These are phyloP conservation scores for Formica exsecta DNA, from an alignment of 1,140 invertebrate species.

Conservation along the genomic window DNA sequence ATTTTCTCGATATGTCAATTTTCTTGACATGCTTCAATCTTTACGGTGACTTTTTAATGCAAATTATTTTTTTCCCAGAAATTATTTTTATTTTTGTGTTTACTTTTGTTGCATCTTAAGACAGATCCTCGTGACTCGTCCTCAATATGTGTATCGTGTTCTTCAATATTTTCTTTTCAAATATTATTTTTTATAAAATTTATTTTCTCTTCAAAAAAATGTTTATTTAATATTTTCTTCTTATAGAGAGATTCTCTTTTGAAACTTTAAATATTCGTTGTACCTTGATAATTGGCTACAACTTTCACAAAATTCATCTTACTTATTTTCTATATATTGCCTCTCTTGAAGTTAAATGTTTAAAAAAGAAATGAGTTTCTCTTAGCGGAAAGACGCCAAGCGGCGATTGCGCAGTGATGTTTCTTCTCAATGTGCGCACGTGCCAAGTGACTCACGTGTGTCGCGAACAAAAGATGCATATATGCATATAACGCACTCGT, in stretches of 20 bases:
- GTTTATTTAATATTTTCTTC: neutral
- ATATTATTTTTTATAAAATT: constrained; percentile 3
- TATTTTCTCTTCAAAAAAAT: neutral
- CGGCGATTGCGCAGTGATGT: neutral
- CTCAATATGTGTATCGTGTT: too few species aligned
- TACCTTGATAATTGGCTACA: neutral
- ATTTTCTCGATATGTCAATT: neutral
- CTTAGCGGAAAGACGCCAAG: neutral
- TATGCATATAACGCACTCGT: too few species aligned
- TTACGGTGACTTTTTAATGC: neutral
- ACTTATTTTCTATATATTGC: neutral
- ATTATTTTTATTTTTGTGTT: neutral
- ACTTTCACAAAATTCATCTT: neutral
- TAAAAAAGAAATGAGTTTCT: neutral
- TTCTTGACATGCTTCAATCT: neutral
- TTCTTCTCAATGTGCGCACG: constrained; percentile 17
- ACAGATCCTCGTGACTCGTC: too few species aligned
- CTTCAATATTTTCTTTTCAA: neutral
- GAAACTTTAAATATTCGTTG: neutral
- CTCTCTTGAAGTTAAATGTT: neutral
- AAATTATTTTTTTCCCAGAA: neutral
- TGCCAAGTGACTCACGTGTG: constrained; percentile 47
- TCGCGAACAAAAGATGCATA: constrained; percentile 20
- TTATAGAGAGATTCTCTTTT: neutral
- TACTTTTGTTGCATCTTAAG: neutral